Evolutionary conservation across 2,888 invertebrate genomes (phyloP).

Genomic region (Megalurothrips usitatus): DNA sequence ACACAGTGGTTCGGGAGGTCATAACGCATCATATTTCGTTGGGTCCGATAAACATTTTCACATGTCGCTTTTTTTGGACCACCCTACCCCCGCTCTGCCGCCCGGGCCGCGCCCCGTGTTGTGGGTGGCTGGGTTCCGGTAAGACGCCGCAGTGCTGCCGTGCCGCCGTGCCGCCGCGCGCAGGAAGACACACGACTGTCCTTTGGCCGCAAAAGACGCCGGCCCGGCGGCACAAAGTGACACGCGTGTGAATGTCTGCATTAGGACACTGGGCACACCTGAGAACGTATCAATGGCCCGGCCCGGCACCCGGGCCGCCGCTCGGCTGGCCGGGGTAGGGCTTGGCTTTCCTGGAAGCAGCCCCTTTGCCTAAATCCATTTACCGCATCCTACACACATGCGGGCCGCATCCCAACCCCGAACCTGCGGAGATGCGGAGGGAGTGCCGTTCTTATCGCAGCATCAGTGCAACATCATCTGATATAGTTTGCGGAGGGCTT

Average conservation of each 20-base stretch:
- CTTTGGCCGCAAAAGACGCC: background rate
- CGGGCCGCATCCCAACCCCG: background rate
- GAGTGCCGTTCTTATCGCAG: too few species aligned
- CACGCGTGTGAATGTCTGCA: slow-evolving; percentile 25
- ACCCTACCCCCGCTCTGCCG: background rate
- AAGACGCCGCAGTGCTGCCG: too few species aligned
- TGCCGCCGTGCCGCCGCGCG: background rate
- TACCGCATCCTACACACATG: background rate
- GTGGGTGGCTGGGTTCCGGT: slow-evolving; percentile 5
- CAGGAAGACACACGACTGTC: background rate
- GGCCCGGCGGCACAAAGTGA: slow-evolving; percentile 3
- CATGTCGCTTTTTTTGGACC: too few species aligned
- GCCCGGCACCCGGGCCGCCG: too few species aligned
- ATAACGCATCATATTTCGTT: too few species aligned
- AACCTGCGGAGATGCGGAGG: too few species aligned
- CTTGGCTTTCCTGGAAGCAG: background rate
- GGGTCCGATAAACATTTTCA: too few species aligned
- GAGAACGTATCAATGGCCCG: too few species aligned
- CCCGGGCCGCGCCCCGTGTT: background rate
- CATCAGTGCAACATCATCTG: too few species aligned
- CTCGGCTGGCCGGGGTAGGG: background rate
- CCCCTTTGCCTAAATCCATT: slow-evolving; percentile 18
- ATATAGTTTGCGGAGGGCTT: too few species aligned
- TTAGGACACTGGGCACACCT: background rate
- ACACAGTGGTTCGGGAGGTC: too few species aligned